Conservation (phyloP, 30 jellyfish, hydroid and myxozoan species). For the Rhopilema esculentum region DNA sequence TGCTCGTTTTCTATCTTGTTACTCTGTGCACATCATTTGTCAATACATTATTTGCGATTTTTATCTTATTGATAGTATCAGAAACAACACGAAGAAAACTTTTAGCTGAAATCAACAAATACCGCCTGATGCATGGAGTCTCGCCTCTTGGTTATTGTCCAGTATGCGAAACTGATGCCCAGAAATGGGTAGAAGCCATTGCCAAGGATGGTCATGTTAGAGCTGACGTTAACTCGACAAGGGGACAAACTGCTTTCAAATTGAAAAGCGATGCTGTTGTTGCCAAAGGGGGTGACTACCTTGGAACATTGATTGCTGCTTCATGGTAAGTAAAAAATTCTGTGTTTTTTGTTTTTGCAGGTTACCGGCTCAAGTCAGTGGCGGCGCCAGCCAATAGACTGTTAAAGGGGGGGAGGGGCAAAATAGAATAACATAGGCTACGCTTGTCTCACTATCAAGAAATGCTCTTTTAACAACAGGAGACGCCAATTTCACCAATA, state of each 20-base stretch:
- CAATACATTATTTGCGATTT: background rate
- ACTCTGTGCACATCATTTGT: background rate
- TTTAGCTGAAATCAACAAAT: conserved; percentile 92
- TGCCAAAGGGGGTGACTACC: conserved; percentile 90
- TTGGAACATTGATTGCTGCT: conserved; percentile 98
- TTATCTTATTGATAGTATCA: conserved; percentile 52
- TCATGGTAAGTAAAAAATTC: conserved; percentile 69
- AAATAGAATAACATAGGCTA: too few relatives aligned
- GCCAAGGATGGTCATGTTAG: conserved; percentile 83
- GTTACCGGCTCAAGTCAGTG: too few relatives aligned
- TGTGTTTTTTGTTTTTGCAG: conserved; percentile 11
- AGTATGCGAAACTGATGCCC: conserved; percentile 92
- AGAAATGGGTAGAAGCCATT: conserved; percentile 80
- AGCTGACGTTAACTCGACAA: conserved; percentile 78
- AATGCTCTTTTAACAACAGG: too few relatives aligned
- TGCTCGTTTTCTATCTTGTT: too few relatives aligned
- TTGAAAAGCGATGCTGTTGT: conserved; percentile 76
- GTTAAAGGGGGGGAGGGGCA: too few relatives aligned
- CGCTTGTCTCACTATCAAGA: too few relatives aligned
- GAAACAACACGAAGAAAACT: conserved; percentile 79
- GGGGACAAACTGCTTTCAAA: conserved; percentile 92
- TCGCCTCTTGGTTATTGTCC: conserved; percentile 97
- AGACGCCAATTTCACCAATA: too few relatives aligned
- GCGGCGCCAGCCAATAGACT: too few relatives aligned
- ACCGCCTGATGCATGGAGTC: conserved; percentile 95